Percentiles rank a stretch among this genome's conserved stretches.
These are phyloP conservation scores for Rhyacophila evoluta DNA, from an alignment of 2,888 invertebrate genomes.

Conservation along the genomic window DNA sequence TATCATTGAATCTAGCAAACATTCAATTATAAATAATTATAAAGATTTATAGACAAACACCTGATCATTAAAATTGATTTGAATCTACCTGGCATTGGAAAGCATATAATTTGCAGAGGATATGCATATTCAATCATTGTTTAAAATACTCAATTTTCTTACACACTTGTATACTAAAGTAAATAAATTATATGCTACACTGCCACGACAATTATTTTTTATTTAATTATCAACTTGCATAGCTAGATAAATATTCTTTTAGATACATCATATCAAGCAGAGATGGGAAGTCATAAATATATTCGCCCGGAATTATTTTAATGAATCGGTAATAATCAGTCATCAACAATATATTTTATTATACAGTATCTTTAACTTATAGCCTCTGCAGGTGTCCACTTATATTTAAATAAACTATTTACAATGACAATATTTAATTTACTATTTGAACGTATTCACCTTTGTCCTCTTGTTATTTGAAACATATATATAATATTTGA, in stretches of 20 bases:
- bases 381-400: no score
- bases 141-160: not conserved
- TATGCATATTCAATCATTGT: constrained; percentile 14
- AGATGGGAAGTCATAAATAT: not conserved
- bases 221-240: not conserved
- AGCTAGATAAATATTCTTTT: no score
- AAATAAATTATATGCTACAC: not conserved
- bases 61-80: constrained; percentile 14
- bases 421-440: no score
- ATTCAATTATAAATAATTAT: constrained; percentile 22
- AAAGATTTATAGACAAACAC: not conserved
- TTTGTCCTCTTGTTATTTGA: no score
- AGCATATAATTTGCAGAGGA: not conserved
- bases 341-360: no score
- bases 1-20: not conserved
- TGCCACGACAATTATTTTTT: not conserved
- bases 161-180: not conserved
- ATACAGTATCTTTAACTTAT: no score
- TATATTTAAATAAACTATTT: no score
- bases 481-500: no score
- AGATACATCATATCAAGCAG: not conserved
- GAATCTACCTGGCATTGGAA: not conserved
- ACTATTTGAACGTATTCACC: no score
- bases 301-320: no score
- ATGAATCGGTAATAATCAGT: no score